phyloP scores from a whole-genome alignment of 1,140 invertebrate species.

The Myzus persicae region DNA sequence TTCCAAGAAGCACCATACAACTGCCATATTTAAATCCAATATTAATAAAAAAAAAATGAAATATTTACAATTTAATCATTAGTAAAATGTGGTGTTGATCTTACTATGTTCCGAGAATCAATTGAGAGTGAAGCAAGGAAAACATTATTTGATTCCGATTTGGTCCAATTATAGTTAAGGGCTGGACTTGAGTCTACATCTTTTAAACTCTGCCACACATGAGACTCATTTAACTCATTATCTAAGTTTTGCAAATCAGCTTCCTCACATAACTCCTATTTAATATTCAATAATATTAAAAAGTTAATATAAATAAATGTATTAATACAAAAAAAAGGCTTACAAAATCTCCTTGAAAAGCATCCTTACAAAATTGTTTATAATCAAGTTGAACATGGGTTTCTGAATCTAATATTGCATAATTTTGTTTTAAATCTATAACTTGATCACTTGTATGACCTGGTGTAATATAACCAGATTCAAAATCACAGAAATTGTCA shows the following conservation, averaged over 20 bases:
- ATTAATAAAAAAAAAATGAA: conserved; percentile 11
- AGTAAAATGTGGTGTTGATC: conserved; percentile 62
- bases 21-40: conserved; percentile 66
- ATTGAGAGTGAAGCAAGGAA: conserved; percentile 77
- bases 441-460: neutral
- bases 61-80: neutral
- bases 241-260: conserved; percentile 55
- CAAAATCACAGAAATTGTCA: conserved; percentile 49
- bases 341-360: conserved; percentile 46
- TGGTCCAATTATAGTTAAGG: conserved; percentile 75
- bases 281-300: neutral
- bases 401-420: neutral
- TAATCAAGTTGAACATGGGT: neutral
- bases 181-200: conserved; percentile 75
- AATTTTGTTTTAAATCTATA: neutral
- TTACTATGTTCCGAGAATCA: conserved; percentile 84
- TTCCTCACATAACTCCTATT: conserved; percentile 19
- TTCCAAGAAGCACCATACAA: conserved; percentile 82
- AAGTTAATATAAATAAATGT: neutral
- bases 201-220: conserved; percentile 69
- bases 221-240: conserved; percentile 66
- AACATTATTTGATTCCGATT: conserved; percentile 74
- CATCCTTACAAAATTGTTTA: conserved; percentile 31
- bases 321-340: neutral
- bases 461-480: conserved; percentile 14